These are phyloP conservation scores for Cotesia vestalis DNA, from an alignment of 1,140 invertebrate species.

Conservation along the genomic window DNA sequence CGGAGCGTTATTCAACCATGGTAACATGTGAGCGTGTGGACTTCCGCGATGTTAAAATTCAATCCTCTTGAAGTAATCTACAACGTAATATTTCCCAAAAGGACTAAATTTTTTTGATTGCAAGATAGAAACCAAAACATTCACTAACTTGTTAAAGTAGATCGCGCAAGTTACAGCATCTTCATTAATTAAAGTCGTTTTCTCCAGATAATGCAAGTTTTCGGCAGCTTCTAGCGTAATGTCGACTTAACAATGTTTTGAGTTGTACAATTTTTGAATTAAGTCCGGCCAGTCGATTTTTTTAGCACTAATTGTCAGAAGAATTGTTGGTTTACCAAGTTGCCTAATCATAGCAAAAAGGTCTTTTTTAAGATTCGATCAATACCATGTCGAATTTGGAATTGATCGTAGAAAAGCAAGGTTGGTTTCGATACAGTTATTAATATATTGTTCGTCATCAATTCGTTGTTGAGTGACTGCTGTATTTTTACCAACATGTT, in stretches of 20 bases:
- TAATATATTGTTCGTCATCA: slow-evolving; percentile 32
- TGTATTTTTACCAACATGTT: slow-evolving; percentile 9
- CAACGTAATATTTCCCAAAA: too few relatives aligned
- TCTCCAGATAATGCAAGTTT: slow-evolving; percentile 46
- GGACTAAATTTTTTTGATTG: too few relatives aligned
- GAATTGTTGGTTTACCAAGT: slow-evolving; percentile 48
- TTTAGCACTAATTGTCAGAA: slow-evolving; percentile 48
- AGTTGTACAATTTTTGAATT: slow-evolving; percentile 49
- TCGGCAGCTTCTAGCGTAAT: slow-evolving; percentile 34
- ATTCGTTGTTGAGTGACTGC: slow-evolving; percentile 16
- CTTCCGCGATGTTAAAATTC: slow-evolving; percentile 59
- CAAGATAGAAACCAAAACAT: slow-evolving; percentile 33
- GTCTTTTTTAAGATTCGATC: slow-evolving; percentile 49
- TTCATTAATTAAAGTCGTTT: slow-evolving; percentile 53
- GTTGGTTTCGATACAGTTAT: slow-evolving; percentile 40
- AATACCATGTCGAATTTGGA: slow-evolving; percentile 35
- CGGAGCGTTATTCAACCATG: slow-evolving; percentile 44
- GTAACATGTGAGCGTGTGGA: slow-evolving; percentile 47
- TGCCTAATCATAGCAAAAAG: slow-evolving; percentile 55
- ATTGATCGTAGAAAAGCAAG: slow-evolving; percentile 39
- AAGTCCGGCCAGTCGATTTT: slow-evolving; percentile 56
- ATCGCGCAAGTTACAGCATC: slow-evolving; percentile 45
- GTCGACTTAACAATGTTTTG: slow-evolving; percentile 34
- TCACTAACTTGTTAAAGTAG: slow-evolving; percentile 53
- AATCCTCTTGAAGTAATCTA: slow-evolving; percentile 33